Percentiles rank a stretch among this genome's conserved stretches.
These are phyloP conservation scores for Brachymystax lenok DNA, from an alignment of 2,797 vertebrate species.

Conservation along the genomic window DNA sequence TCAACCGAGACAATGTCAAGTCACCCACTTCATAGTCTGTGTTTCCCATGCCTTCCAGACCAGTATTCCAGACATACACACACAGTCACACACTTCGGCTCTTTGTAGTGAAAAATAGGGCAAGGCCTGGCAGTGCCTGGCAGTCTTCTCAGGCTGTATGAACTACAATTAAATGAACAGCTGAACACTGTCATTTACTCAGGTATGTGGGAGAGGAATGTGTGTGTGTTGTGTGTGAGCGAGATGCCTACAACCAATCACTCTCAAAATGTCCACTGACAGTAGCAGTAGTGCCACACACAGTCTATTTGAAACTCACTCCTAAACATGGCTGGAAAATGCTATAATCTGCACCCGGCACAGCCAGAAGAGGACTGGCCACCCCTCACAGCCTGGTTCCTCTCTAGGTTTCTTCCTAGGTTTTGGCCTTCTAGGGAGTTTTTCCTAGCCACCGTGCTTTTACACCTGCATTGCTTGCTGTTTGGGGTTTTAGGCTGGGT, in stretches of 20 bases:
- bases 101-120: conserved; percentile 51
- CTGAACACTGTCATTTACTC: conserved; percentile 70
- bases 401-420: too few relatives aligned
- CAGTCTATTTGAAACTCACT: background rate
- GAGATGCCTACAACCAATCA: conserved; percentile 15
- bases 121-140: too few relatives aligned
- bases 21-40: background rate
- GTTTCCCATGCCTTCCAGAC: conserved; percentile 34
- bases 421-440: too few relatives aligned
- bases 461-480: too few relatives aligned
- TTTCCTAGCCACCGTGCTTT: too few relatives aligned
- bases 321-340: background rate
- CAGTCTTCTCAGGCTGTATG: conserved; percentile 62
- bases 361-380: too few relatives aligned
- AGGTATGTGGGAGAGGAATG: conserved; percentile 66
- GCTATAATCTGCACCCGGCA: too few relatives aligned
- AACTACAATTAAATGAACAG: conserved; percentile 74
- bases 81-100: conserved; percentile 8
- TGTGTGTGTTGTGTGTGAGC: conserved; percentile 33
- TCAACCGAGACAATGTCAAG: background rate
- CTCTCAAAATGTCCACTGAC: background rate
- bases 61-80: conserved; percentile 10
- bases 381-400: too few relatives aligned
- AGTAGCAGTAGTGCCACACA: background rate
- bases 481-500: too few relatives aligned